Percentiles rank a stretch among this genome's conserved stretches.
These are phyloP conservation scores for Caprella mutica DNA, from an alignment of 2,888 invertebrate genomes.

Conservation along the genomic window DNA sequence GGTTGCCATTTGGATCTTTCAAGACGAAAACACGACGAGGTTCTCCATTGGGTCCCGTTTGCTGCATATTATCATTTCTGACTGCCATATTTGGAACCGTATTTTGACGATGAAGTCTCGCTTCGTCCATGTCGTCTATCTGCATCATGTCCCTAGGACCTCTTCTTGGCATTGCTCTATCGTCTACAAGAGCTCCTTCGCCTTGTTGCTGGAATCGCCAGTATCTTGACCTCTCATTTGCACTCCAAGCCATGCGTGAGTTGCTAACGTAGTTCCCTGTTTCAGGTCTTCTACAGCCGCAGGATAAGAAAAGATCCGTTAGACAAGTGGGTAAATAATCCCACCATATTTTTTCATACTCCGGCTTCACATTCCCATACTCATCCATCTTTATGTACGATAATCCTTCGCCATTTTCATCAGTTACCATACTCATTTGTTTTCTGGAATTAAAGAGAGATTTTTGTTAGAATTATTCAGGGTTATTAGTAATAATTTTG, in stretches of 20 bases:
- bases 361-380: constrained; percentile 15
- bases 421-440: constrained; percentile 18
- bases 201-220: constrained; percentile 21
- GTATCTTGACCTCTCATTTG: constrained; percentile 28
- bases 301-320: constrained; percentile 13
- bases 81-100: too few relatives aligned
- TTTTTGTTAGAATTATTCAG: neutral
- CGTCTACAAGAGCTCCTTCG: constrained; percentile 20
- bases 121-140: constrained; percentile 31
- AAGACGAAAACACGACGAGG: constrained; percentile 24
- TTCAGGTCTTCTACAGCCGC: constrained; percentile 17
- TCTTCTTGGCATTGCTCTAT: constrained; percentile 11
- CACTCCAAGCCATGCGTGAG: constrained; percentile 30
- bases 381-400: constrained; percentile 32
- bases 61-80: too few relatives aligned
- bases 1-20: constrained; percentile 24
- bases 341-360: constrained; percentile 27
- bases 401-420: constrained; percentile 25
- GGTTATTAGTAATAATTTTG: neutral
- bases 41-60: constrained; percentile 1
- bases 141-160: constrained; percentile 19
- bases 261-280: constrained; percentile 14
- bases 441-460: constrained; percentile 15
- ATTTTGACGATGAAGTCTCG: constrained; percentile 6
- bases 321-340: constrained; percentile 23